Conservation (phyloP, 2,797 vertebrate species). For the Calcarius lapponicus region DNA sequence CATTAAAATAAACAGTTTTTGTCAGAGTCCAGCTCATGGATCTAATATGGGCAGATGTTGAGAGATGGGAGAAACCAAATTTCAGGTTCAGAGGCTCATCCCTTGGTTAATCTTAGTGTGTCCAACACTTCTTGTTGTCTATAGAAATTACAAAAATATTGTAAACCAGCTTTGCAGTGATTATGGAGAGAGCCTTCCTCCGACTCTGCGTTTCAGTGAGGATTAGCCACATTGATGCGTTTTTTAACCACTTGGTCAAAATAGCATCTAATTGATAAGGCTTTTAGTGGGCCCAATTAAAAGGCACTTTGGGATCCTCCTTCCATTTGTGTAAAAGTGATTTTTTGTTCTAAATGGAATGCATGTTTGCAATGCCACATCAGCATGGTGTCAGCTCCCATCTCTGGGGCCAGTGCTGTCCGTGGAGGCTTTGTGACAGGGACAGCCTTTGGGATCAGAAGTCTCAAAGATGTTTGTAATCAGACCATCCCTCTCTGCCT, state of each 20-base stretch:
- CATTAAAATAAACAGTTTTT: not conserved
- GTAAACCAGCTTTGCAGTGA: not conserved
- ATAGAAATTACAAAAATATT: not conserved
- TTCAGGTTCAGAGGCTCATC: not conserved
- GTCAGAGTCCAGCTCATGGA: not conserved
- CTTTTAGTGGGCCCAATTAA: constrained; percentile 41
- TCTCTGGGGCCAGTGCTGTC: not conserved
- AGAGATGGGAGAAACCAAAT: not conserved
- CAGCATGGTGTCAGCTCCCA: not conserved
- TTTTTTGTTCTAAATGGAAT: constrained; percentile 9
- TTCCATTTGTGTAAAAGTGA: constrained; percentile 1
- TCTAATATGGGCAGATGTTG: not conserved
- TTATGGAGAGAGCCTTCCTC: not conserved
- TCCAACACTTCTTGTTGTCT: not conserved
- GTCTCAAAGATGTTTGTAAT: not conserved
- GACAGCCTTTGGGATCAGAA: not conserved
- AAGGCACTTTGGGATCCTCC: not conserved
- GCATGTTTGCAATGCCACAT: not conserved
- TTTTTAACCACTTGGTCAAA: constrained; percentile 18
- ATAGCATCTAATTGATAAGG: constrained; percentile 34
- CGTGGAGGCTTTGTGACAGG: accelerated
- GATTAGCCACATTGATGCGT: not conserved
- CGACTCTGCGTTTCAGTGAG: not conserved
- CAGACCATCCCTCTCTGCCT: not conserved
- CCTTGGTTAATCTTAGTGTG: not conserved